These are phyloP conservation scores for Chamaea fasciata DNA, from an alignment of 2,113 vertebrate genomes.

Conservation along the genomic window DNA sequence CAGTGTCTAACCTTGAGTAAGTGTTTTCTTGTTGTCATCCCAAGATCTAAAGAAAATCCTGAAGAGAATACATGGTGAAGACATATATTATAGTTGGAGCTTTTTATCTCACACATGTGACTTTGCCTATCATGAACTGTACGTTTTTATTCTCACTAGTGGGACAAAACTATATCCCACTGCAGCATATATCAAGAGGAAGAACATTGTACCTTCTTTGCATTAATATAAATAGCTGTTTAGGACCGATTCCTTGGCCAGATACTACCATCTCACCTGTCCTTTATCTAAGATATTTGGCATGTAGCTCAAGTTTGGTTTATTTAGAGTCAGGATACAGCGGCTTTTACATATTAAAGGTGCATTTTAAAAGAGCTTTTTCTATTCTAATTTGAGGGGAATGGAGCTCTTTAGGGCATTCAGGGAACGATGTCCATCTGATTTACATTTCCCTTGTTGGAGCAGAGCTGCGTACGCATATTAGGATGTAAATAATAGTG, in stretches of 20 bases:
- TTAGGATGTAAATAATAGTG: constrained; percentile 79
- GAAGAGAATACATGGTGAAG: constrained; percentile 69
- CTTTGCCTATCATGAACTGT: constrained; percentile 78
- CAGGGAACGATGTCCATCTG: constrained; percentile 69
- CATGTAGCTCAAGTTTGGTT: constrained; percentile 76
- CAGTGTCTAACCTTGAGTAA: constrained; percentile 76
- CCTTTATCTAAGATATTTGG: constrained; percentile 78
- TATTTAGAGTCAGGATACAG: constrained; percentile 74
- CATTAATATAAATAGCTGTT: constrained; percentile 90
- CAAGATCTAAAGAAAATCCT: constrained; percentile 75
- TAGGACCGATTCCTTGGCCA: constrained; percentile 77
- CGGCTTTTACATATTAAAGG: constrained; percentile 82
- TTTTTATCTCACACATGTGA: constrained; percentile 82
- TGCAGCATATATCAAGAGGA: constrained; percentile 82
- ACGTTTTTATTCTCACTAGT: constrained; percentile 80
- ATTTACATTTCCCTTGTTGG: constrained; percentile 77
- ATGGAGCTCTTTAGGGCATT: constrained; percentile 76
- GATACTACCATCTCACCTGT: constrained; percentile 74
- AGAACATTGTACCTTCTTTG: constrained; percentile 81
- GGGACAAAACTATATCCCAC: constrained; percentile 78
- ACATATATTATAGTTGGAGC: constrained; percentile 78
- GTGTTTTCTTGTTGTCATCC: constrained; percentile 79
- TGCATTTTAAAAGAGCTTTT: constrained; percentile 80
- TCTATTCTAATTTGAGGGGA: constrained; percentile 77
- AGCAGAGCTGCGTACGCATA: constrained; percentile 61